Evolutionary conservation across 1,140 invertebrate species (phyloP).

Genomic region (Octopus bimaculoides): DNA sequence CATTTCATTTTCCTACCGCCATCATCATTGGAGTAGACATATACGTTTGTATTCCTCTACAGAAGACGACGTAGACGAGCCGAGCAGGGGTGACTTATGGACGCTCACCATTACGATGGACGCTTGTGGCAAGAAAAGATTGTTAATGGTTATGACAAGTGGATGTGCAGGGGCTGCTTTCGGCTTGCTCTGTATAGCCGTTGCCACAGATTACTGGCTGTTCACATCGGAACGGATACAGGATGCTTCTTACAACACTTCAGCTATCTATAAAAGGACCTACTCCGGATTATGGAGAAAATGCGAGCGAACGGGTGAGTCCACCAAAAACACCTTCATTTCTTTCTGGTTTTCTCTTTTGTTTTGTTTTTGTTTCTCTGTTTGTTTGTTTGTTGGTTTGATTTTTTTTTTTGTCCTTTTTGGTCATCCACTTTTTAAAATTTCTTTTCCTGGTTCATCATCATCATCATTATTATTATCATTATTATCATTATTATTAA

Average conservation of each 20-base stretch:
- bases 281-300: slow-evolving; percentile 54
- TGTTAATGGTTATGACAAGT: slow-evolving; percentile 54
- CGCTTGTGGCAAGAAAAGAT: slow-evolving; percentile 51
- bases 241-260: slow-evolving; percentile 32
- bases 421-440: background rate
- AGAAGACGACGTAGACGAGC: background rate
- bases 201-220: slow-evolving; percentile 55
- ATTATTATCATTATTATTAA: background rate
- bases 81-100: background rate
- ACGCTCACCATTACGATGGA: slow-evolving; percentile 41
- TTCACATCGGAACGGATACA: slow-evolving; percentile 44
- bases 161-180: slow-evolving; percentile 54
- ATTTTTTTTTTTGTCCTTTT: too few relatives aligned
- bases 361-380: background rate
- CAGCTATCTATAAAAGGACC: slow-evolving; percentile 35
- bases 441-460: background rate
- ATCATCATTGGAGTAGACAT: background rate
- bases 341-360: background rate
- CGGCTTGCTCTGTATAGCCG: slow-evolving; percentile 52
- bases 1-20: background rate
- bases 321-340: background rate
- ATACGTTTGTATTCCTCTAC: background rate
- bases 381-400: background rate
- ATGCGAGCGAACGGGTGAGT: slow-evolving; percentile 43
- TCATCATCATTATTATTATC: background rate